phyloP scores from a whole-genome alignment of 2,113 vertebrate genomes.

The Strix aluco region DNA sequence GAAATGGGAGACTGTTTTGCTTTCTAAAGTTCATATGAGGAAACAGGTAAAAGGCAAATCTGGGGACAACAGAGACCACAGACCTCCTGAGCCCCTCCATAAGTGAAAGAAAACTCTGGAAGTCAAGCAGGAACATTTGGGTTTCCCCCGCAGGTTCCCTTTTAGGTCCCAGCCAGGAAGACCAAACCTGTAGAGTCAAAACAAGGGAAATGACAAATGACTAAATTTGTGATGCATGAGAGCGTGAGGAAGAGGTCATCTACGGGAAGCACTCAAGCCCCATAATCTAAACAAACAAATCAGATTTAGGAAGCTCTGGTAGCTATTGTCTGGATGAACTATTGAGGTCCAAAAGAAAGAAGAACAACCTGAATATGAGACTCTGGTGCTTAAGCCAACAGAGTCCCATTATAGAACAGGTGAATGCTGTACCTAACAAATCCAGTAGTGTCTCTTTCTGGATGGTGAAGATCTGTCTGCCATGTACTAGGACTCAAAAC shows the following conservation, averaged over 20 bases:
- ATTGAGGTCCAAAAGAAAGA: background rate
- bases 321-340: background rate
- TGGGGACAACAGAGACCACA: fast-evolving
- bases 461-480: background rate
- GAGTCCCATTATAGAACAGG: background rate
- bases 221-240: background rate
- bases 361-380: background rate
- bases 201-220: background rate
- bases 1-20: background rate
- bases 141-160: background rate
- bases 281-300: background rate
- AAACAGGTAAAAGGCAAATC: background rate
- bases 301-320: background rate
- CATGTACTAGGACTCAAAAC: background rate
- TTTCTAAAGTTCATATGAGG: background rate
- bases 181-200: background rate
- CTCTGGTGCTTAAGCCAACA: background rate
- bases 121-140: background rate
- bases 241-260: background rate
- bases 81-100: background rate
- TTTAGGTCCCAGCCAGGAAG: background rate
- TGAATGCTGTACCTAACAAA: background rate
- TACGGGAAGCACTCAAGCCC: background rate
- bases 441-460: background rate
- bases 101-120: background rate